These are phyloP conservation scores for Hypanus sabinus DNA, from an alignment of 2,113 vertebrate genomes.

Conservation along the genomic window DNA sequence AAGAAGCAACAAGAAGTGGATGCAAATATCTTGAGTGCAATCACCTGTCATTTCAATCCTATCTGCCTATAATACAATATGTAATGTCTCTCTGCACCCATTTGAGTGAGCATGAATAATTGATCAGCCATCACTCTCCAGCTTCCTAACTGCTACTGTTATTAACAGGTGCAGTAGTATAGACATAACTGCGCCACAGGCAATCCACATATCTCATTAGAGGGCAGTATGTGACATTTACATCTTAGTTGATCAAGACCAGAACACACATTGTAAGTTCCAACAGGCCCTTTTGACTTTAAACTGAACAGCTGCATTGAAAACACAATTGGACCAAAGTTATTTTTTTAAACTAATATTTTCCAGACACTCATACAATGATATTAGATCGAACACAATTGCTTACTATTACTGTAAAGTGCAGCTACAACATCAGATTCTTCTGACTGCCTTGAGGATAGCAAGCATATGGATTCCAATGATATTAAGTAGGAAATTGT, in stretches of 20 bases:
- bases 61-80: background rate
- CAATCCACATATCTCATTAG: constrained; percentile 5
- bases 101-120: constrained; percentile 23
- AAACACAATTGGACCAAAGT: background rate
- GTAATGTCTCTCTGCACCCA: background rate
- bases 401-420: background rate
- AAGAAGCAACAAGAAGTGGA: background rate
- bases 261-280: background rate
- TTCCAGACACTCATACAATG: background rate
- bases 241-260: constrained; percentile 23
- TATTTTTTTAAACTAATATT: background rate
- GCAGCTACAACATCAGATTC: background rate
- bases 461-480: background rate
- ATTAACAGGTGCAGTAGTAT: background rate
- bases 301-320: background rate
- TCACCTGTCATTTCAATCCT: constrained; percentile 10
- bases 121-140: background rate
- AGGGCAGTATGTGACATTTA: background rate
- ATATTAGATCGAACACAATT: background rate
- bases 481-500: background rate
- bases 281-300: background rate
- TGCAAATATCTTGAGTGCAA: background rate
- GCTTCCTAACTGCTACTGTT: background rate
- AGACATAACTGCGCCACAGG: background rate
- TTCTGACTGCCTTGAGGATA: background rate